These are phyloP conservation scores for Carduelis carduelis DNA, from an alignment of 2,797 vertebrate species.

Conservation along the genomic window DNA sequence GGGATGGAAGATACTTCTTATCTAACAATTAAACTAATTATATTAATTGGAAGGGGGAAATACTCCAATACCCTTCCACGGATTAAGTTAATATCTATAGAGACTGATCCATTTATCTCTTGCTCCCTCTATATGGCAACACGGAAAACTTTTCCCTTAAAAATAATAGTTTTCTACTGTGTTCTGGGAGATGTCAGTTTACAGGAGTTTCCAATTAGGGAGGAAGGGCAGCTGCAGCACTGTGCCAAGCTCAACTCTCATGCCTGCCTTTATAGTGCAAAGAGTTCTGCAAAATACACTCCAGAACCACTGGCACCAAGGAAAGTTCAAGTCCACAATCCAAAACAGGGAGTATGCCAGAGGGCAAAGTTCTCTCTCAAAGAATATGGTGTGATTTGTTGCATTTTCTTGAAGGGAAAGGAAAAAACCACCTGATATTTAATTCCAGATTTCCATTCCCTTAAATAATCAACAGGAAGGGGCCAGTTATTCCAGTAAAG, in stretches of 20 bases:
- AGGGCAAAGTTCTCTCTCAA: neutral
- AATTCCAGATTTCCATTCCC: neutral
- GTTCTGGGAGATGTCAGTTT: neutral
- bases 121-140: fast-evolving
- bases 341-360: neutral
- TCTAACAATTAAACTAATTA: neutral
- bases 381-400: neutral
- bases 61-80: neutral
- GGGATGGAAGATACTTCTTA: neutral
- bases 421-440: neutral
- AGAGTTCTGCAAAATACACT: neutral
- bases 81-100: fast-evolving
- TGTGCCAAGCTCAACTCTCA: neutral
- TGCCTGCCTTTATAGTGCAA: neutral
- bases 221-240: neutral
- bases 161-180: neutral
- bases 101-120: neutral
- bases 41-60: fast-evolving
- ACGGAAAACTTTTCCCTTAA: neutral
- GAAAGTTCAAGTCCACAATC: neutral
- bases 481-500: neutral
- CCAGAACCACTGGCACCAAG: neutral
- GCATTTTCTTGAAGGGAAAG: neutral
- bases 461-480: neutral
- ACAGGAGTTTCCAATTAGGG: neutral